Evolutionary conservation across 2,797 vertebrate species (phyloP).

Genomic region (Xiphorhynchus erythropygius): DNA sequence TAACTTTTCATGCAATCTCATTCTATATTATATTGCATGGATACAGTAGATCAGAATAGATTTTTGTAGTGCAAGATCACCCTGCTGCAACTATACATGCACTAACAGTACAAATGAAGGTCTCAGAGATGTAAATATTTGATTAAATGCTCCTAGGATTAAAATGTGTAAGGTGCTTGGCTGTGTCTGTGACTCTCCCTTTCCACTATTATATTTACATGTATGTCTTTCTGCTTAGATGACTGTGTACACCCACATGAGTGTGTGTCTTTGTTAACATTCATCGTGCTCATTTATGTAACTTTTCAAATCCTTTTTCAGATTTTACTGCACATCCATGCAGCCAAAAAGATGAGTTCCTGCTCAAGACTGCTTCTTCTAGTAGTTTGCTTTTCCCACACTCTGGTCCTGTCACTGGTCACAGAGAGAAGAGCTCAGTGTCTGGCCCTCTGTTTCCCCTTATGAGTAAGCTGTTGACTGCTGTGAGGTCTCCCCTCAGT

Average conservation of each 20-base stretch:
- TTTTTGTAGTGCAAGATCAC: neutral
- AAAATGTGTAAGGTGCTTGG: neutral
- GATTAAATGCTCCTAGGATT: neutral
- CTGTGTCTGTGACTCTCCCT: neutral
- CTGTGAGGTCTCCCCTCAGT: neutral
- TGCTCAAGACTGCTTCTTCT: neutral
- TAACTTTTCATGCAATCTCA: neutral
- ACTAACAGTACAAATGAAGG: neutral
- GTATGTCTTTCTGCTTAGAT: neutral
- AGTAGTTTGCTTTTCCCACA: neutral
- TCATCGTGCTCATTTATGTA: neutral
- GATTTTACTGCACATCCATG: neutral
- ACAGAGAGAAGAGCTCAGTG: neutral
- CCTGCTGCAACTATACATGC: neutral
- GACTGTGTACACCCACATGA: neutral
- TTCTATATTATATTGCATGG: neutral
- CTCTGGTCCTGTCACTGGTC: neutral
- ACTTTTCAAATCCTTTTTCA: neutral
- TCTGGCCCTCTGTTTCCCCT: neutral
- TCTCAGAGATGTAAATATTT: neutral
- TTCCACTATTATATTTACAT: neutral
- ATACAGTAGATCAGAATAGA: neutral
- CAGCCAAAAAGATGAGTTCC: neutral
- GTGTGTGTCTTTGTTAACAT: neutral
- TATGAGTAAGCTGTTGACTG: neutral